phyloP scores from a whole-genome alignment of 2,888 invertebrate genomes.

The Drosophila prolongata region DNA sequence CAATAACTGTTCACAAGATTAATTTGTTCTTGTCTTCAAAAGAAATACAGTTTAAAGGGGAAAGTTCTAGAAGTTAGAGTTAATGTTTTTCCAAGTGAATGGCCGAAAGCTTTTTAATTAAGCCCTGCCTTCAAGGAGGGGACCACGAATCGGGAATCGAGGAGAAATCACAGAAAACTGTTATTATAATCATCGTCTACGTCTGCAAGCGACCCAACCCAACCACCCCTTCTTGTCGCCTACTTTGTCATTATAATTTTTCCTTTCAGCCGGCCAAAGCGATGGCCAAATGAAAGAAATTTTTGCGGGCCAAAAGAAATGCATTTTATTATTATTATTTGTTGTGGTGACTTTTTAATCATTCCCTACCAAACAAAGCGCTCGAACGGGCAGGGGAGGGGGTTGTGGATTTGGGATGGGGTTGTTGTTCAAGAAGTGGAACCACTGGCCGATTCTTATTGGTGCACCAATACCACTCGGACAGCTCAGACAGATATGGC shows the following conservation, averaged over 20 bases:
- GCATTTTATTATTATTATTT: slow-evolving; percentile 76
- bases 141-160: slow-evolving; percentile 50
- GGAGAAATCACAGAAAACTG: slow-evolving; percentile 68
- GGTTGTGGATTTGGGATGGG: neutral
- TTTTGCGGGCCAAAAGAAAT: slow-evolving; percentile 56
- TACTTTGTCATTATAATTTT: slow-evolving; percentile 75
- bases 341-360: slow-evolving; percentile 59
- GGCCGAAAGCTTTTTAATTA: slow-evolving; percentile 75
- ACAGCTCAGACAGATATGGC: slow-evolving; percentile 39
- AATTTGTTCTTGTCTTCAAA: neutral
- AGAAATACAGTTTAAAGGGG: neutral
- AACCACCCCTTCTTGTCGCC: slow-evolving; percentile 56
- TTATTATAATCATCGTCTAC: slow-evolving; percentile 71
- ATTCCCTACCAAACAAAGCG: slow-evolving; percentile 12
- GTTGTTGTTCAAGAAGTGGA: slow-evolving; percentile 17
- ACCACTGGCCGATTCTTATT: slow-evolving; percentile 43
- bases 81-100: slow-evolving; percentile 19
- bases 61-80: neutral
- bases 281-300: slow-evolving; percentile 40
- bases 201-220: slow-evolving; percentile 14
- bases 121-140: slow-evolving; percentile 58
- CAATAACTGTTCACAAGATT: too few relatives aligned
- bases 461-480: slow-evolving; percentile 40
- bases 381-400: neutral
- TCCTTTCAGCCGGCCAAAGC: slow-evolving; percentile 61